phyloP scores from a whole-genome alignment of 2,113 vertebrate species.

The Esox niger region DNA sequence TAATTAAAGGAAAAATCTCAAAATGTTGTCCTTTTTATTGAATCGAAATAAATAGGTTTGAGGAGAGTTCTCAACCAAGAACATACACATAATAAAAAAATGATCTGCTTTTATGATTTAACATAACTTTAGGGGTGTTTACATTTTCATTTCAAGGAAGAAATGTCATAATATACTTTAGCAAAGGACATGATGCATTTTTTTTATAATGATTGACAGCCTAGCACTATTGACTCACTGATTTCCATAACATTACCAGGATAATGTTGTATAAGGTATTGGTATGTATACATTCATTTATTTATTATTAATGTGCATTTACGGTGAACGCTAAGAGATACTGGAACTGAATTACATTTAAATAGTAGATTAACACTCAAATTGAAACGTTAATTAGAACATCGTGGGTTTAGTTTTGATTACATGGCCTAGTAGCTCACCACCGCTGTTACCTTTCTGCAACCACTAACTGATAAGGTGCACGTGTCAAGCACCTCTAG shows the following conservation, averaged over 20 bases:
- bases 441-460: not conserved
- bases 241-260: not conserved
- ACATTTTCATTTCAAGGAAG: no score
- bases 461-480: not conserved
- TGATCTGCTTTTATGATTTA: no score
- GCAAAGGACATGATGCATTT: not conserved
- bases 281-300: no score
- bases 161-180: no score
- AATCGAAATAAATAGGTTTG: not conserved
- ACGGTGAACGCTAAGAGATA: not conserved
- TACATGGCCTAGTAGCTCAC: not conserved
- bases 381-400: no score
- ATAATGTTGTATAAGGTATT: not conserved
- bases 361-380: not conserved
- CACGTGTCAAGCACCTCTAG: no score
- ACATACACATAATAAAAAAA: no score
- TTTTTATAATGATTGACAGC: not conserved
- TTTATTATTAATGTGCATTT: not conserved
- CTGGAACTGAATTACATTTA: not conserved
- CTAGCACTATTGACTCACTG: not conserved
- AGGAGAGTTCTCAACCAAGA: not conserved
- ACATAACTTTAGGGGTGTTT: no score
- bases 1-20: constrained; percentile 68
- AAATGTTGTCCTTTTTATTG: constrained; percentile 28
- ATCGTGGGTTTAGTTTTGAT: no score